Evolutionary conservation across 1,140 invertebrate genomes (phyloP).

Genomic region (Trichogramma pretiosum): DNA sequence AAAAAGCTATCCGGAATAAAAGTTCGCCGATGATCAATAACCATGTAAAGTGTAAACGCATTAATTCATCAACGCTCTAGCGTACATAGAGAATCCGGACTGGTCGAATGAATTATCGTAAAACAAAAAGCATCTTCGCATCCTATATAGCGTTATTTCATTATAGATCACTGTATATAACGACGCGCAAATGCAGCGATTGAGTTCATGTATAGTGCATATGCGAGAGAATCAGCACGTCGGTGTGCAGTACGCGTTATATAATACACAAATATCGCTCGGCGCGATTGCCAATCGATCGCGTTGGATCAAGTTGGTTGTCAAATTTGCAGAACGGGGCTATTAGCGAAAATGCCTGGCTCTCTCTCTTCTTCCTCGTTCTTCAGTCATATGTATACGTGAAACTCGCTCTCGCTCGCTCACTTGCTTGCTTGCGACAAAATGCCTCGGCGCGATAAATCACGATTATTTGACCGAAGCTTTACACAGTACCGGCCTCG

Average conservation of each 20-base stretch:
- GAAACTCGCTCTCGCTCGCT: not conserved
- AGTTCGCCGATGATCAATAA: conserved; percentile 15
- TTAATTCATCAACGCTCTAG: too few species aligned
- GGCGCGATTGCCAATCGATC: conserved; percentile 17
- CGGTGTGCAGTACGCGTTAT: too few species aligned
- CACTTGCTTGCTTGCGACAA: too few species aligned
- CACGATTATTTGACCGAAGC: conserved; percentile 47
- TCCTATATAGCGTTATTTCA: conserved; percentile 8
- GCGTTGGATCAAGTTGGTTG: not conserved
- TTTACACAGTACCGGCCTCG: conserved; percentile 29
- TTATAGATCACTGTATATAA: conserved; percentile 8
- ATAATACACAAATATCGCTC: too few species aligned
- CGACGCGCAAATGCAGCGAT: too few species aligned
- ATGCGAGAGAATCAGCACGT: too few species aligned
- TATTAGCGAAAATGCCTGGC: too few species aligned
- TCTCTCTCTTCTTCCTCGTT: not conserved
- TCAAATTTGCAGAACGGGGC: too few species aligned
- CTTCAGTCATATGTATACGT: not conserved
- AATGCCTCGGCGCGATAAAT: conserved; percentile 44
- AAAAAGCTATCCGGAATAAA: conserved; percentile 3
- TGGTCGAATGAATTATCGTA: conserved; percentile 14
- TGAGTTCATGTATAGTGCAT: too few species aligned
- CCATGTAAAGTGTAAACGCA: too few species aligned
- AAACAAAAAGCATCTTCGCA: too few species aligned
- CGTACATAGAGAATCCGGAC: too few species aligned